Base-by-base conservation (phyloP, 2,797 vertebrate genomes). In the Notolepis coatsorum region DNA sequence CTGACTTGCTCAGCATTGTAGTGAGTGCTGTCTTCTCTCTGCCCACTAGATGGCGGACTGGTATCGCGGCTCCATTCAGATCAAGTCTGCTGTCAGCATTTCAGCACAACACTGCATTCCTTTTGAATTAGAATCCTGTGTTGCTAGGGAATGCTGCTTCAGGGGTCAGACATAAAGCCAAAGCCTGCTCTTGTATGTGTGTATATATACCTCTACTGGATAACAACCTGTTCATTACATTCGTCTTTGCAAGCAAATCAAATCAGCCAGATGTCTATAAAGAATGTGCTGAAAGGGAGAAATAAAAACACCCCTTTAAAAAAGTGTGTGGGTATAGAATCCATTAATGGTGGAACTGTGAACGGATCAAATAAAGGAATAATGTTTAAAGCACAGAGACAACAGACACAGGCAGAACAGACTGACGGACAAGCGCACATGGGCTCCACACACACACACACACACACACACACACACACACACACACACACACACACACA, bases 21-120 rank as follows among this genome's bases (percentile, higher is more conserved):
- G 52, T 42, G 41, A 43, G 84, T 68, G 64, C 79, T 79, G 21
- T n/a, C 55, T n/a, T 38, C 33, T 15, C 1, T 55, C 5, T 13
- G 27, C 9, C 88, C 91, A 92, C 91, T 82, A 91, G 91, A 87
- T 89, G 90, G 88, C 24, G 86, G 72, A 81, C 69, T 78, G 69
- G 84, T 61, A 72, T 28, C 80, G 62, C 45, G 8, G 15, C 64
- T 75, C 13, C n/a, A 30, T 50, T 53, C 45, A 37, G 43, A 75
- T 69, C 42, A 38, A 18, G n/a, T 35, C 18, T 20, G 0, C 10
- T 12, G 56, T 82, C 52, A 65, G 60, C 69, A 21, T 50, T 69
- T 75, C 50, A 49, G 33, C 24, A 28, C 52, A 39, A 56, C 53
- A 68, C 53, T 24, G 71, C 45, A 65, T 63, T 68, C 68, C 73